phyloP scores from a whole-genome alignment of 1,140 invertebrate species.

The Drosophila jambulina region DNA sequence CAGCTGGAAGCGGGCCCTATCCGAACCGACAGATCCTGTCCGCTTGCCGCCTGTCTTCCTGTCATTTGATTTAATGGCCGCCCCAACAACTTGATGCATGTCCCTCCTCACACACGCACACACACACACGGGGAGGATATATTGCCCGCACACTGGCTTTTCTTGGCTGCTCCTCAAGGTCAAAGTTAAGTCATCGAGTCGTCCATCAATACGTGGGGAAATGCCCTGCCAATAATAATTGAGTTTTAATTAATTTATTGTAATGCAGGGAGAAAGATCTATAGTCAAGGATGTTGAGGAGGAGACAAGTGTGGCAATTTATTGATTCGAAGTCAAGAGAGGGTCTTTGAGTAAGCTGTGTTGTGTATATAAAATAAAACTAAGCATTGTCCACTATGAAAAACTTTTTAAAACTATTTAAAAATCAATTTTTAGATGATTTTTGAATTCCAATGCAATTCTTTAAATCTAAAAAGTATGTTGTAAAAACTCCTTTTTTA shows the following conservation, averaged over 20 bases:
- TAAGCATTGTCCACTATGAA: not conserved
- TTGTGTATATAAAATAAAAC: not conserved
- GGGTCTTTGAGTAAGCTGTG: not conserved
- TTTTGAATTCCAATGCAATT: too few species aligned
- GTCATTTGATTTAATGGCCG: slow-evolving; percentile 75
- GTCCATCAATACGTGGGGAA: slow-evolving; percentile 1
- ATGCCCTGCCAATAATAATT: slow-evolving; percentile 12
- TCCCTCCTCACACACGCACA: slow-evolving; percentile 21
- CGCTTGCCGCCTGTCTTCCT: slow-evolving; percentile 39
- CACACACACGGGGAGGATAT: slow-evolving; percentile 23
- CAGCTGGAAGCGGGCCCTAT: slow-evolving; percentile 59
- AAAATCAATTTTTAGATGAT: not conserved
- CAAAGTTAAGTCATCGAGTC: slow-evolving; percentile 33
- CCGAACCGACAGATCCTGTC: slow-evolving; percentile 43
- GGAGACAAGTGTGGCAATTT: too few species aligned
- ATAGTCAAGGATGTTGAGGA: not conserved
- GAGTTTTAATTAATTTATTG: slow-evolving; percentile 14
- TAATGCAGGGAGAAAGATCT: too few species aligned
- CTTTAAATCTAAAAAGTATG: too few species aligned
- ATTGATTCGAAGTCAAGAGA: not conserved
- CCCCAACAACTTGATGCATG: slow-evolving; percentile 69
- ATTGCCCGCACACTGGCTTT: slow-evolving; percentile 15
- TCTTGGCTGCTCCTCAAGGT: slow-evolving; percentile 26
- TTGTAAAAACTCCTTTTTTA: too few species aligned
- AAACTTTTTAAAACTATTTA: not conserved